phyloP scores from a whole-genome alignment of 2,888 invertebrate species.

The Petrolisthes cinctipes region DNA sequence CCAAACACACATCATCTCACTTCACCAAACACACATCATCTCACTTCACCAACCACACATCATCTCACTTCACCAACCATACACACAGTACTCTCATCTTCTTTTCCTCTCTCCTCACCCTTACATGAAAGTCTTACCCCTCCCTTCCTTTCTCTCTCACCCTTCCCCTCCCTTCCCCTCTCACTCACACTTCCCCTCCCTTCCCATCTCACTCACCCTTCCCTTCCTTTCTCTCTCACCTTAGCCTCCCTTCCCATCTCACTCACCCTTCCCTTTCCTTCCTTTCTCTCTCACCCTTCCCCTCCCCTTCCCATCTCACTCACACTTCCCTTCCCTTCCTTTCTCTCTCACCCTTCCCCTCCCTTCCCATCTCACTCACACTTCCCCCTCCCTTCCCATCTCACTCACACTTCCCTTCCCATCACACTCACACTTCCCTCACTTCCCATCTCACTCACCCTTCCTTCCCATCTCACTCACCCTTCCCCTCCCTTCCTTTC shows the following conservation, averaged over 20 bases:
- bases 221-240: neutral
- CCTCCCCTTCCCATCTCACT: neutral
- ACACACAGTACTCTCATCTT: neutral
- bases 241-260: neutral
- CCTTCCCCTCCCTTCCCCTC: neutral
- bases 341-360: neutral
- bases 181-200: neutral
- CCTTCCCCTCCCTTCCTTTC: neutral
- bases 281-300: neutral
- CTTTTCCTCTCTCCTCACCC: neutral
- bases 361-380: slow-evolving; percentile 2
- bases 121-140: neutral
- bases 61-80: neutral
- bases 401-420: neutral
- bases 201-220: neutral
- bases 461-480: neutral
- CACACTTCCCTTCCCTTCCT: neutral
- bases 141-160: slow-evolving; percentile 3
- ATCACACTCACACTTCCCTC: neutral
- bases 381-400: neutral
- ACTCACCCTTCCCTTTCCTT: neutral
- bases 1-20: no score
- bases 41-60: neutral
- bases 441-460: neutral
- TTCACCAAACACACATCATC: neutral